Conservation (phyloP, 1,140 invertebrate genomes). For the Papilio dardanus region DNA sequence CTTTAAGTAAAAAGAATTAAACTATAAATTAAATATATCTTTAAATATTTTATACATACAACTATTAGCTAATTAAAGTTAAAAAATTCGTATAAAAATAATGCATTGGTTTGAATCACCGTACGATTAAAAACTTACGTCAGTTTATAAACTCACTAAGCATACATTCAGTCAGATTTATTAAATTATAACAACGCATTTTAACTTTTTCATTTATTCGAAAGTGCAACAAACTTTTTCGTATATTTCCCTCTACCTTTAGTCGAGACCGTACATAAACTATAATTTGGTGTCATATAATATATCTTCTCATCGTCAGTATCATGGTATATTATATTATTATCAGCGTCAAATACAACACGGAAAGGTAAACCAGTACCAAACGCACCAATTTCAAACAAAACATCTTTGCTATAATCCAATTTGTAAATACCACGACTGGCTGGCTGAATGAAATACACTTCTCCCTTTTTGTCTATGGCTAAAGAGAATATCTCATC, state of each 20-base stretch:
- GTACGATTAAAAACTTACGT: too few species aligned
- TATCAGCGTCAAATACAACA: conserved; percentile 63
- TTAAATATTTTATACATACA: neutral
- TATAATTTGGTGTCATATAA: conserved; percentile 60
- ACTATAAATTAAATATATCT: neutral
- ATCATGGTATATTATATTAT: conserved; percentile 66
- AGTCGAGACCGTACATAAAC: conserved; percentile 55
- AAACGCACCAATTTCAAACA: conserved; percentile 60
- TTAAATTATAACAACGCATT: neutral
- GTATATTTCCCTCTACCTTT: conserved; percentile 48
- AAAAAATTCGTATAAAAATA: neutral
- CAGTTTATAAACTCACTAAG: too few species aligned
- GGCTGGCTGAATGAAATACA: conserved; percentile 60
- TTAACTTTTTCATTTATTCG: neutral
- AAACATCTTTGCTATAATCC: conserved; percentile 47
- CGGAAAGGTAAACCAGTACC: conserved; percentile 50
- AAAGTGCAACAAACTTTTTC: conserved; percentile 46
- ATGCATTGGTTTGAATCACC: too few species aligned
- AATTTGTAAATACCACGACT: conserved; percentile 61
- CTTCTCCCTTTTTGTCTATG: conserved; percentile 58
- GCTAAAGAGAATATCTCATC: conserved; percentile 61
- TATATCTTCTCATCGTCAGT: conserved; percentile 55
- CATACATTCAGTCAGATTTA: neutral
- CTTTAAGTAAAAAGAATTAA: neutral
- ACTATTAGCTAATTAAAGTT: neutral